Base-by-base conservation (phyloP, 2,113 vertebrate species). In the Neopipo cinnamomea region DNA sequence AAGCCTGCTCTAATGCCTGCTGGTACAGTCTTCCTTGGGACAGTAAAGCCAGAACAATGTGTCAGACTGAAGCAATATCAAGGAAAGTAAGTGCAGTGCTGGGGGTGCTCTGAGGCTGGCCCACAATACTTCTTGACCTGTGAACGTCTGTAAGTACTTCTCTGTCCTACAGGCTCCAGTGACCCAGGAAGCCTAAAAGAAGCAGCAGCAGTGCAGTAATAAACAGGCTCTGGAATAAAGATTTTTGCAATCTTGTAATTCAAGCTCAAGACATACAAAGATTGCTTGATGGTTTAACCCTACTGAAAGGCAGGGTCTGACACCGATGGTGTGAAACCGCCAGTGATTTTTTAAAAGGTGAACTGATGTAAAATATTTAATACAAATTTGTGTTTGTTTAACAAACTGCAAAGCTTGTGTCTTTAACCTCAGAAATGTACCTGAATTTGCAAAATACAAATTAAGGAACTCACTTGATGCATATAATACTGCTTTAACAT, bases 51-150 rank as follows among this genome's bases (percentile, higher is more conserved):
- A 98, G 97, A 98, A 98, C 98, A 98, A 99, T 98, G 98, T 99
- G 99, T 99, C 99, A 99, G 97, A 98, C 98, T 98, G 97, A 96
- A 98, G 98, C 89, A 99, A 98, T 98, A 99, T 99, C 98, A 99
- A 98, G 96, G 92, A 62, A 84, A 97, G 82, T 97, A 95, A 98
- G 93, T 95, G 97, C 95, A 97, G 96, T 63, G 86, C 93, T 91
- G 95, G 95, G 97, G 96, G 97, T 81, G 95, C 92, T 83, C 44
- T 6, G 42, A 96, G 94, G 85, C 6, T 96, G 93, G 97, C 94
- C 97, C 94, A 87, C 89, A 94, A 80, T 95, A 93, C 84, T 94
- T 96, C 85, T 27, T 97, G 97, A 97, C 97, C 97, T 97, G 90
- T 97, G 96, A 97, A 96, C 73, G 96, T 91, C 97, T 96, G 61